Conservation (phyloP, 1,140 invertebrate species). For the Galendromus occidentalis region DNA sequence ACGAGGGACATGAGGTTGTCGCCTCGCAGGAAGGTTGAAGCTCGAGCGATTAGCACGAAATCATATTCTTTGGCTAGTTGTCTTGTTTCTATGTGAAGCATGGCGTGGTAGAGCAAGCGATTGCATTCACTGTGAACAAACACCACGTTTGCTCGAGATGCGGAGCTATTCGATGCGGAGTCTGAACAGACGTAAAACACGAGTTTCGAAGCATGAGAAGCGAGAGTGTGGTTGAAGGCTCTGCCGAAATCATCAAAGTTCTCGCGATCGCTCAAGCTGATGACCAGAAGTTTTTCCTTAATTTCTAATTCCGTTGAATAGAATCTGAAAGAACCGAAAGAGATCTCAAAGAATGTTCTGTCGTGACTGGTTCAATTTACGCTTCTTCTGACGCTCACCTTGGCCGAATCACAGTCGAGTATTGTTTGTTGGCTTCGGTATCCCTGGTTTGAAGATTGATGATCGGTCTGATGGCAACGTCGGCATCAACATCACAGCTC, state of each 20-base stretch:
- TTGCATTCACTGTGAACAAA: slow-evolving; percentile 26
- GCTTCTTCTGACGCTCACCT: not conserved
- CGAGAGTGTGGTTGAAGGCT: slow-evolving; percentile 56
- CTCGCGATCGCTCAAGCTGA: slow-evolving; percentile 48
- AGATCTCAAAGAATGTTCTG: too few relatives aligned
- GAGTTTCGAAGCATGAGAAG: slow-evolving; percentile 54
- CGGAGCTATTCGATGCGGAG: slow-evolving; percentile 25
- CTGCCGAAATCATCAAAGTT: slow-evolving; percentile 45
- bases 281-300: slow-evolving; percentile 64
- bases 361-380: too few relatives aligned
- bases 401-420: not conserved
- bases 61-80: slow-evolving; percentile 71
- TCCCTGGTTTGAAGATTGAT: not conserved
- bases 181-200: slow-evolving; percentile 47
- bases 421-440: not conserved
- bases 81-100: slow-evolving; percentile 63
- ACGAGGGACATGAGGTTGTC: slow-evolving; percentile 44
- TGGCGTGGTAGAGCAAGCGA: slow-evolving; percentile 35
- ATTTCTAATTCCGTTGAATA: slow-evolving; percentile 81
- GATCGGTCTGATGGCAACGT: not conserved
- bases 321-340: slow-evolving; percentile 36
- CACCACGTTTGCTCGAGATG: slow-evolving; percentile 27
- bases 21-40: slow-evolving; percentile 55
- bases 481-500: not conserved
- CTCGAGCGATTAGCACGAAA: slow-evolving; percentile 66